phyloP scores from a whole-genome alignment of 2,797 vertebrate species.

The Hipposideros larvatus region DNA sequence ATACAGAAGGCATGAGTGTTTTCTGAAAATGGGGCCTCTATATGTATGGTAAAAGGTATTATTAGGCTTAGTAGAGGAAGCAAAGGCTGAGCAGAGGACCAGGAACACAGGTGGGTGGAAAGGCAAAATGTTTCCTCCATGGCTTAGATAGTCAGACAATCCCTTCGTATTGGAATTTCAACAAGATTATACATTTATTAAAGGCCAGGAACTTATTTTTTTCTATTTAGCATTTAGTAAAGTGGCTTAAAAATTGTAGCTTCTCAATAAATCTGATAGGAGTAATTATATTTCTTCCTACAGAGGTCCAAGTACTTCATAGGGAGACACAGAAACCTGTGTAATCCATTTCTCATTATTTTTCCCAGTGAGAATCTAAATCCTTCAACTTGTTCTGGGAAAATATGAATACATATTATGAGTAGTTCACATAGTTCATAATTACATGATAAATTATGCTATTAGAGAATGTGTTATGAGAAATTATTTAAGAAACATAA shows the following conservation, averaged over 20 bases:
- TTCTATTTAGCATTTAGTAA: not conserved
- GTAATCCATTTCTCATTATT: not conserved
- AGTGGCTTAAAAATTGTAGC: not conserved
- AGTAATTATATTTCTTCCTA: not conserved
- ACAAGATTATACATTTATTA: not conserved
- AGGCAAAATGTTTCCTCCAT: not conserved
- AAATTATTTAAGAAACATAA: conserved; percentile 40
- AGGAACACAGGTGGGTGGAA: not conserved
- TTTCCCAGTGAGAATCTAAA: not conserved
- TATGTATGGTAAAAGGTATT: not conserved
- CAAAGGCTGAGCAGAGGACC: not conserved
- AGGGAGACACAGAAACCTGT: not conserved
- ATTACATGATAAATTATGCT: conserved; percentile 22
- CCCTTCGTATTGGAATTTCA: not conserved
- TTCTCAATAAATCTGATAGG: not conserved
- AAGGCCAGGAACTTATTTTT: not conserved
- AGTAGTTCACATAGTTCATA: conserved; percentile 9
- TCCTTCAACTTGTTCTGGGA: not conserved
- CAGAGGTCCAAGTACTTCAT: not conserved
- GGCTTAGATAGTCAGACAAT: not conserved
- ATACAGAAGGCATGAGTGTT: not conserved
- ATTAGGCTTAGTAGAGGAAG: not conserved
- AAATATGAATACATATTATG: conserved; percentile 14
- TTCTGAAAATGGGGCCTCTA: not conserved
- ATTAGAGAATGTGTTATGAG: conserved; percentile 60